Percentiles rank a stretch among this genome's conserved stretches.
Conservation (phyloP, 2,888 invertebrate species). For the Metopia argyrocephala region DNA sequence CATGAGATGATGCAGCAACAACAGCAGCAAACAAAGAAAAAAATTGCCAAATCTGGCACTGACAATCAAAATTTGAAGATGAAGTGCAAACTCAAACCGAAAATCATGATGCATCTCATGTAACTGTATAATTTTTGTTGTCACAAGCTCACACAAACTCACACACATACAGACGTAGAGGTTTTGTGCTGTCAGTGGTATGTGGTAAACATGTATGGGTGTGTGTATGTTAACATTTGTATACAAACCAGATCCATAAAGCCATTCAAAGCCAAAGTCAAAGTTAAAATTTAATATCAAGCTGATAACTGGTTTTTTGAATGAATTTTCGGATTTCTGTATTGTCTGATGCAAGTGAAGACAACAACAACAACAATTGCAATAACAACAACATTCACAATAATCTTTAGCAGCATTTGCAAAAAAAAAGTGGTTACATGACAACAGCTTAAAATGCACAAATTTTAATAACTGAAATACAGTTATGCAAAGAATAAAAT, state of each 20-base stretch:
- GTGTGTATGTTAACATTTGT: not conserved
- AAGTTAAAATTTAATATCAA: constrained; percentile 7
- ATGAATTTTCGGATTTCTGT: constrained; percentile 11
- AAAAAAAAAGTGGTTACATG: no score
- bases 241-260: not conserved
- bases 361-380: not conserved
- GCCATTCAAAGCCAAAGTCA: constrained; percentile 58
- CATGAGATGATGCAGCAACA: not conserved
- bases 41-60: no score
- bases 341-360: constrained; percentile 33
- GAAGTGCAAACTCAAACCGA: constrained; percentile 52
- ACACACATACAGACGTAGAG: not conserved
- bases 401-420: no score
- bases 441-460: no score
- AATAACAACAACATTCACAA: constrained; percentile 22
- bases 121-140: constrained; percentile 21
- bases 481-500: no score
- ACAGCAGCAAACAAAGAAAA: not conserved
- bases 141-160: not conserved
- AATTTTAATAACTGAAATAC: no score
- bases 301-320: constrained; percentile 45
- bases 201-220: not conserved
- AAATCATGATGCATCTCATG: not conserved
- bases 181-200: not conserved
- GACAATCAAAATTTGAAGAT: constrained; percentile 46